Percentiles rank a stretch among this genome's conserved stretches.
These are phyloP conservation scores for Macrocentrus cingulum DNA, from an alignment of 1,140 invertebrate species.

Conservation along the genomic window DNA sequence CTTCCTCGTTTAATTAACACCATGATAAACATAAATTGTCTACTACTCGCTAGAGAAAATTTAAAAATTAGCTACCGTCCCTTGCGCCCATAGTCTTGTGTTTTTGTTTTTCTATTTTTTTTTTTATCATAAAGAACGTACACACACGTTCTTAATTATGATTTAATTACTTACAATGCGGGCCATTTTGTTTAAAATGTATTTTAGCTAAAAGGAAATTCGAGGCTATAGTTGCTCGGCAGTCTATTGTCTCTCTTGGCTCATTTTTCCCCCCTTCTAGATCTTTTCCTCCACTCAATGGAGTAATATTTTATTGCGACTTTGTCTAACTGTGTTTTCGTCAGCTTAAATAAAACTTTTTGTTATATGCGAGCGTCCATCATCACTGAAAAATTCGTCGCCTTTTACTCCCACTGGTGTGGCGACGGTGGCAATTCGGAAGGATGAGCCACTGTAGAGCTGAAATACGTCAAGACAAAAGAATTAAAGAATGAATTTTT, in stretches of 20 bases:
- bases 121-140: neutral
- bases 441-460: conserved; percentile 95
- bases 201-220: conserved; percentile 45
- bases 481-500: conserved; percentile 32
- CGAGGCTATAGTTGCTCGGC: conserved; percentile 53
- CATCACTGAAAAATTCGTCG: too few relatives aligned
- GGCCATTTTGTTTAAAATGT: neutral
- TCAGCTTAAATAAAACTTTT: too few relatives aligned
- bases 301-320: neutral
- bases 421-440: conserved; percentile 96
- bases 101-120: neutral
- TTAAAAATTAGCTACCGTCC: conserved; percentile 11
- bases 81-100: conserved; percentile 5
- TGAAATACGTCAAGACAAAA: conserved; percentile 62
- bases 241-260: conserved; percentile 59
- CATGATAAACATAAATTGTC: conserved; percentile 2
- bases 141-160: neutral
- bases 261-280: conserved; percentile 31
- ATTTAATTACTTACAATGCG: neutral
- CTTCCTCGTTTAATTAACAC: conserved; percentile 4
- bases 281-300: conserved; percentile 5
- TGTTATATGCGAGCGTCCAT: too few relatives aligned
- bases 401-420: conserved; percentile 87
- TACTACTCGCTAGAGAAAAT: conserved; percentile 2
- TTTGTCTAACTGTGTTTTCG: neutral